These are phyloP conservation scores for Pteropus rufus DNA, from an alignment of 2,797 vertebrate genomes.

Conservation along the genomic window DNA sequence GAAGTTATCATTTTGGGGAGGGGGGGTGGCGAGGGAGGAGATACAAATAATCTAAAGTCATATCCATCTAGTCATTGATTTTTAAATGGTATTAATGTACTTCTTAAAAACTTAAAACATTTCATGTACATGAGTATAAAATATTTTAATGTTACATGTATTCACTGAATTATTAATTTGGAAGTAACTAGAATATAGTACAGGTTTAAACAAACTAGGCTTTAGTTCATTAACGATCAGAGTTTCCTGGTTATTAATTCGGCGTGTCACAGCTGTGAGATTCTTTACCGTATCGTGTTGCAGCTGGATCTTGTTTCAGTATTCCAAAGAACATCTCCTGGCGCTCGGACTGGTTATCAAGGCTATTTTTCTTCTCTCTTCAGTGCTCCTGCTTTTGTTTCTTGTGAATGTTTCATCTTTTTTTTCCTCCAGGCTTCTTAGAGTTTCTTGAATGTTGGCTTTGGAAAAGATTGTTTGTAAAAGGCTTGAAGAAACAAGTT, in stretches of 20 bases:
- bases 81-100: background rate
- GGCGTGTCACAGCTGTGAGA: background rate
- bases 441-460: slow-evolving; percentile 10
- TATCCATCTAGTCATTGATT: background rate
- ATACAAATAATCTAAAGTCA: background rate
- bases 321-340: slow-evolving; percentile 39
- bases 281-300: background rate
- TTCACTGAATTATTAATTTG: background rate
- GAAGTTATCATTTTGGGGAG: background rate
- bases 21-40: background rate
- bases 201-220: background rate
- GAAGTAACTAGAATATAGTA: background rate
- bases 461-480: slow-evolving; percentile 55
- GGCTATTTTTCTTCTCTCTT: slow-evolving; percentile 11
- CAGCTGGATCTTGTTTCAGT: background rate
- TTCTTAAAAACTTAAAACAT: background rate
- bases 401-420: slow-evolving; percentile 43
- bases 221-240: background rate
- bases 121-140: background rate
- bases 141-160: background rate
- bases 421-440: slow-evolving; percentile 52
- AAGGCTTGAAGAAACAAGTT: slow-evolving; percentile 44
- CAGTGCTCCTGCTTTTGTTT: slow-evolving; percentile 43
- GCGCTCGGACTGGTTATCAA: background rate
- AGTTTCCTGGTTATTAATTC: slow-evolving; percentile 22